Evolutionary conservation across 2,888 invertebrate species (phyloP).

Genomic region (Mesorhabditis sp.): DNA sequence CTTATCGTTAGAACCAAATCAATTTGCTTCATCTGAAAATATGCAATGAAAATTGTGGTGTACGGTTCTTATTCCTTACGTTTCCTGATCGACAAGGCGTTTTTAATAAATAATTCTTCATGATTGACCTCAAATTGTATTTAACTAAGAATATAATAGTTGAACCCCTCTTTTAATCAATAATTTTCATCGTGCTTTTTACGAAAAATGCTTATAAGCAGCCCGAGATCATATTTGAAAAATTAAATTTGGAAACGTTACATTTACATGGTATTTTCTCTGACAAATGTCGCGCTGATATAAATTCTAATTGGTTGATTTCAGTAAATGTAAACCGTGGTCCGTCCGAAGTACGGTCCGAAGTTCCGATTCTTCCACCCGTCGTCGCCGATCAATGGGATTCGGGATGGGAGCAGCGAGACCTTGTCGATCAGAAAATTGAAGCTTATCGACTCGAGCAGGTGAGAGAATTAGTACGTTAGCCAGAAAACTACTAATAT

Average conservation of each 20-base stretch:
- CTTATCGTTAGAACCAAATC: too few species aligned
- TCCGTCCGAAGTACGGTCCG: neutral
- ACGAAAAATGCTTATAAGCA: too few species aligned
- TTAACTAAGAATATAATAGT: neutral
- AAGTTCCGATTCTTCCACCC: neutral
- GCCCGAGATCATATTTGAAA: too few species aligned
- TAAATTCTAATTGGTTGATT: neutral
- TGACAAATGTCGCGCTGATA: too few species aligned
- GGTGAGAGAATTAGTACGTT: conserved; percentile 7
- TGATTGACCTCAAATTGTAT: neutral
- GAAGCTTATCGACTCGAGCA: conserved; percentile 43
- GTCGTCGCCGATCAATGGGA: conserved; percentile 4
- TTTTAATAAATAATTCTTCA: neutral
- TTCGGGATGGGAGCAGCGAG: conserved; percentile 33
- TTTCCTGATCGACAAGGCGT: too few species aligned
- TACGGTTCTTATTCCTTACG: too few species aligned
- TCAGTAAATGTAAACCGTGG: neutral
- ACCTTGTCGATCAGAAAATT: conserved; percentile 45
- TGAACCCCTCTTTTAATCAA: neutral
- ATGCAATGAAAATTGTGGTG: too few species aligned
- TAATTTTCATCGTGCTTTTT: neutral
- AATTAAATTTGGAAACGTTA: conserved; percentile 8
- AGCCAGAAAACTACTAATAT: conserved; percentile 17
- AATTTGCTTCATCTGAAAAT: too few species aligned
- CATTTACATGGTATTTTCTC: too few species aligned